Evolutionary conservation across 2,113 vertebrate genomes (phyloP).

Genomic region (Holacanthus passer): DNA sequence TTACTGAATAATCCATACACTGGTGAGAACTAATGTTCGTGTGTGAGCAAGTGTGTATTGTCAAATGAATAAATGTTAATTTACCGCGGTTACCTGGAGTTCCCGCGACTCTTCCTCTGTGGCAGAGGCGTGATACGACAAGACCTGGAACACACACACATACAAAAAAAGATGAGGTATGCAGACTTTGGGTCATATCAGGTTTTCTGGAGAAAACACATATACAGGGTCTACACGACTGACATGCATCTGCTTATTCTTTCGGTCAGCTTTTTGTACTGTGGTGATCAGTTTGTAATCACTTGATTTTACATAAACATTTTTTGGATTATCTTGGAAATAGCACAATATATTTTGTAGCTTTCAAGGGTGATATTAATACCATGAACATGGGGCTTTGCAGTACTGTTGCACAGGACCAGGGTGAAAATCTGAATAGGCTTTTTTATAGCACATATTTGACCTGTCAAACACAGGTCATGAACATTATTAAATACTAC

Average conservation of each 20-base stretch:
- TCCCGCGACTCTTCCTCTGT: constrained; percentile 93
- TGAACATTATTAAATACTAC: background rate
- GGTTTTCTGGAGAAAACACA: constrained; percentile 1
- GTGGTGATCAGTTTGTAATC: background rate
- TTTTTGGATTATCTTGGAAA: background rate
- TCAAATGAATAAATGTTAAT: constrained; percentile 76
- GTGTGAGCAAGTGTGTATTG: constrained; percentile 6
- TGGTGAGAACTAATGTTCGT: background rate
- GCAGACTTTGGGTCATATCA: background rate
- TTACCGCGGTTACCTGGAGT: constrained; percentile 96
- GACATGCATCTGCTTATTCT: background rate
- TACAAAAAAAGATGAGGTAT: constrained; percentile 4
- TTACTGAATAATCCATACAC: background rate
- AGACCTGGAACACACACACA: constrained; percentile 84
- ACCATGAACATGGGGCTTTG: background rate
- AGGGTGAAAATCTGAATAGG: background rate
- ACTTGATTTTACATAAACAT: background rate
- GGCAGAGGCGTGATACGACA: constrained; percentile 96
- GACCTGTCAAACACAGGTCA: background rate
- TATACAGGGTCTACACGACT: background rate
- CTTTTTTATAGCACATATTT: background rate
- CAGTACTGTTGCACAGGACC: background rate
- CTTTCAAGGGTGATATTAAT: background rate
- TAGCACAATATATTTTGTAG: background rate
- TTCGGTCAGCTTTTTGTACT: too few species aligned